These are phyloP conservation scores for Epicampocera succincta DNA, from an alignment of 2,888 invertebrate genomes.

Conservation along the genomic window DNA sequence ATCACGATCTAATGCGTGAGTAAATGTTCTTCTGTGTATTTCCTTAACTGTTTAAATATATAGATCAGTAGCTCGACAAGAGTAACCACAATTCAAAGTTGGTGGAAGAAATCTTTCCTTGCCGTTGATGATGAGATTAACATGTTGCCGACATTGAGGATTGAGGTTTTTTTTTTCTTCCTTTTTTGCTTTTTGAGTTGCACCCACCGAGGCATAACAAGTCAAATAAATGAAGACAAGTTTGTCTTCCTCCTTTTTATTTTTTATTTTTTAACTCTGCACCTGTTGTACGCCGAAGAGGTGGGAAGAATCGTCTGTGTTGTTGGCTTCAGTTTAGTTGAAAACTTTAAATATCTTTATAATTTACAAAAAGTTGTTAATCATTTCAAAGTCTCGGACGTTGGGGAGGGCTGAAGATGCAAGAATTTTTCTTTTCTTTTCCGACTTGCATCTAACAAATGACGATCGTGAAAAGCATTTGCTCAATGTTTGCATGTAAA, in stretches of 20 bases:
- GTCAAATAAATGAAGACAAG: conserved; percentile 42
- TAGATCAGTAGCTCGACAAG: conserved; percentile 62
- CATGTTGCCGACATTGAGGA: conserved; percentile 54
- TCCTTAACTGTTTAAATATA: conserved; percentile 55
- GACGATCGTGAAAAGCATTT: conserved; percentile 43
- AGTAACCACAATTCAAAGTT: conserved; percentile 47
- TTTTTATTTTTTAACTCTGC: conserved; percentile 43
- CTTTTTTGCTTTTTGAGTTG: conserved; percentile 18
- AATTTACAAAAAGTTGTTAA: conserved; percentile 56
- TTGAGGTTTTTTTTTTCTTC: background rate
- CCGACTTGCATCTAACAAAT: conserved; percentile 39
- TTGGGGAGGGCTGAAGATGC: background rate
- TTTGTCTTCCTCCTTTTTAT: background rate
- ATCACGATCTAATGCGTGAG: conserved; percentile 66
- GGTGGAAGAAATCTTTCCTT: conserved; percentile 9
- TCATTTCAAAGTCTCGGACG: conserved; percentile 41
- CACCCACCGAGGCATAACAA: conserved; percentile 53
- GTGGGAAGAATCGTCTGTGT: conserved; percentile 37
- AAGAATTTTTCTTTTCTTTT: conserved; percentile 32
- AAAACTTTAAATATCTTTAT: conserved; percentile 60
- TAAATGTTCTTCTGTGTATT: conserved; percentile 44
- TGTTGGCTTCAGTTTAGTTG: conserved; percentile 20
- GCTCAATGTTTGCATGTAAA: conserved; percentile 53
- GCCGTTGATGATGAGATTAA: conserved; percentile 53
- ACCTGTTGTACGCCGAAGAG: conserved; percentile 48